Evolutionary conservation across 2,797 vertebrate species (phyloP).

Genomic region (Eleutherodactylus coqui): DNA sequence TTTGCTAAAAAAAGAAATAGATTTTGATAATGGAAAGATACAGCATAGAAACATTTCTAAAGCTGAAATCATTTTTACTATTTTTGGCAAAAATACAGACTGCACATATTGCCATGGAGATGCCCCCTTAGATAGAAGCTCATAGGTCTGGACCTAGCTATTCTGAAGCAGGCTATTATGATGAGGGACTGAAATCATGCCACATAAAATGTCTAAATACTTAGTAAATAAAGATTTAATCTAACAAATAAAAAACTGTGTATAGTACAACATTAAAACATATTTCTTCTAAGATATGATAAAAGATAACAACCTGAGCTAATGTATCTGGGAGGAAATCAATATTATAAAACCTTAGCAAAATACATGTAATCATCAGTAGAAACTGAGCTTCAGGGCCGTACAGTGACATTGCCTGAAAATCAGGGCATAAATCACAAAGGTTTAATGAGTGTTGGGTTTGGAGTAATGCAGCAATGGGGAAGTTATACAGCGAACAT

Average conservation of each 20-base stretch:
- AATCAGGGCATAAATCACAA: slow-evolving; percentile 65
- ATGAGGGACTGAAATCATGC: too few relatives aligned
- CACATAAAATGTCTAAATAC: not conserved
- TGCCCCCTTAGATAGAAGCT: not conserved
- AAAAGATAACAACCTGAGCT: slow-evolving; percentile 1
- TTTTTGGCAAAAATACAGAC: too few relatives aligned
- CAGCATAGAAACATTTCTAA: too few relatives aligned
- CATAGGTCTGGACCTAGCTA: not conserved
- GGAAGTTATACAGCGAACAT: slow-evolving; percentile 54
- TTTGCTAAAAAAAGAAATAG: too few relatives aligned
- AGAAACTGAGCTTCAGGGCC: slow-evolving; percentile 56
- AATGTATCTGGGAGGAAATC: not conserved
- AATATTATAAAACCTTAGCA: slow-evolving; percentile 7
- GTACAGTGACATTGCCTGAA: slow-evolving; percentile 61
- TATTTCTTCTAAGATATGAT: slow-evolving; percentile 10
- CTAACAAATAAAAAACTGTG: not conserved
- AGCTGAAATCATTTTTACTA: too few relatives aligned
- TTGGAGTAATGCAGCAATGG: slow-evolving; percentile 50
- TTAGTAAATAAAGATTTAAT: not conserved
- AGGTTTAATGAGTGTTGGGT: slow-evolving; percentile 63
- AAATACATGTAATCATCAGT: slow-evolving; percentile 62
- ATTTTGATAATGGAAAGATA: too few relatives aligned
- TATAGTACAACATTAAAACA: not conserved
- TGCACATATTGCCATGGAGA: too few relatives aligned
- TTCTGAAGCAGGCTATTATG: not conserved